phyloP scores from a whole-genome alignment of 2,888 invertebrate genomes.

The Coecobrya sp. region DNA sequence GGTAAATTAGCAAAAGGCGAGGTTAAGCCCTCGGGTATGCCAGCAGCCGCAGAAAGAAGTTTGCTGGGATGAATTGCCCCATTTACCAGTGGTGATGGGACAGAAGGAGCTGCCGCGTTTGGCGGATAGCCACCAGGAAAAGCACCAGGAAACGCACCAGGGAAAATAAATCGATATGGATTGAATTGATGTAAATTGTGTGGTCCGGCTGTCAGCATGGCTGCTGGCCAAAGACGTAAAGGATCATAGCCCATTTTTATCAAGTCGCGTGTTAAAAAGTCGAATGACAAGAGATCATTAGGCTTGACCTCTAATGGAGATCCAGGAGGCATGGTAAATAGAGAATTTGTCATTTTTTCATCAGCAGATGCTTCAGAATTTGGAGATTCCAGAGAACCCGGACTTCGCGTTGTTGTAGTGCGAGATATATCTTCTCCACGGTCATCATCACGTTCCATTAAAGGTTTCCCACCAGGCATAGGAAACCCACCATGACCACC shows the following conservation, averaged over 20 bases:
- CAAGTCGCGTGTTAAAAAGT: constrained; percentile 86
- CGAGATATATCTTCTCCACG: constrained; percentile 82
- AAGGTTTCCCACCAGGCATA: constrained; percentile 75
- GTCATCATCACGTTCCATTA: constrained; percentile 80
- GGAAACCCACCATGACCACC: constrained; percentile 64
- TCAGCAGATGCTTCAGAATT: constrained; percentile 93
- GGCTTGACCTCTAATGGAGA: constrained; percentile 86
- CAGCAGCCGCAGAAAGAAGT: constrained; percentile 81
- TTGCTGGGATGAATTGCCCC: constrained; percentile 81
- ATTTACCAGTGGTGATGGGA: constrained; percentile 80
- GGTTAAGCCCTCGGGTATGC: constrained; percentile 74
- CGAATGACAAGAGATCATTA: constrained; percentile 86
- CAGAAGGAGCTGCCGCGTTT: constrained; percentile 71
- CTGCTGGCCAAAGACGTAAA: constrained; percentile 86
- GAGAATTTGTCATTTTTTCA: constrained; percentile 84
- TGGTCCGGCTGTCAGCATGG: constrained; percentile 84
- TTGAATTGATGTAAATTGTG: constrained; percentile 84
- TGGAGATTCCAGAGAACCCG: constrained; percentile 93
- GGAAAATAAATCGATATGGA: constrained; percentile 86
- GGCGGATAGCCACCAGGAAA: constrained; percentile 84
- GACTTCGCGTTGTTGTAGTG: constrained; percentile 81
- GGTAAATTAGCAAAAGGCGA: constrained; percentile 83
- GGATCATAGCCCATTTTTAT: constrained; percentile 86
- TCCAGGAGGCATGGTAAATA: constrained; percentile 85
- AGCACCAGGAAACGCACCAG: constrained; percentile 83